A percentile compares a stretch with the other conserved stretches of the same genome.
phyloP scores from a whole-genome alignment of 2,113 vertebrate species.

The Tricholaema leucomelas region DNA sequence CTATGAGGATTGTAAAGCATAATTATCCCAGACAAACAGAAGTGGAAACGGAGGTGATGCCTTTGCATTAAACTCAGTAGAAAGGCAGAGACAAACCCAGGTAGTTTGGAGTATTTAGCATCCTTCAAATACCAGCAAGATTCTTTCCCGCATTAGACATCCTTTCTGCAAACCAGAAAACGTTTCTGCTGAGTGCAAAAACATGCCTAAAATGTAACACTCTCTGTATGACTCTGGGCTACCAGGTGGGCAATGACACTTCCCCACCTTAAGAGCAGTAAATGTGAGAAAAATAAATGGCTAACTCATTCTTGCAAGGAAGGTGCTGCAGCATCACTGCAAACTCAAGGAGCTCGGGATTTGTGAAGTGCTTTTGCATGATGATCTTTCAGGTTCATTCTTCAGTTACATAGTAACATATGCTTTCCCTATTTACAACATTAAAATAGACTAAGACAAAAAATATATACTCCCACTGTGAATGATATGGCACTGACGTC shows the following conservation, averaged over 20 bases:
- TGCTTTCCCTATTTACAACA: constrained; percentile 4
- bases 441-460: neutral
- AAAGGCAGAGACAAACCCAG: neutral
- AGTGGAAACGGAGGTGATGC: neutral
- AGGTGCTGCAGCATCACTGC: neutral
- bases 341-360: neutral
- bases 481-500: neutral
- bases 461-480: neutral
- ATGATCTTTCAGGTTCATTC: neutral
- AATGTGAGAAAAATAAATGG: neutral
- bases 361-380: neutral
- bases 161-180: neutral
- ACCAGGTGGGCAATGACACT: neutral
- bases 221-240: neutral
- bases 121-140: neutral
- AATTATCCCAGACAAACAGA: neutral
- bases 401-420: constrained; percentile 23
- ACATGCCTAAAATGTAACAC: neutral
- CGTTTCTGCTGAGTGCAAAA: neutral
- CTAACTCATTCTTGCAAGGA: neutral
- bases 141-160: neutral
- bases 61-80: neutral
- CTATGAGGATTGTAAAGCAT: neutral
- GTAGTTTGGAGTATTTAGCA: neutral
- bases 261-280: neutral